Evolutionary conservation across 2,113 vertebrate genomes (phyloP).

Genomic region (Ptychochromis oligacanthus): DNA sequence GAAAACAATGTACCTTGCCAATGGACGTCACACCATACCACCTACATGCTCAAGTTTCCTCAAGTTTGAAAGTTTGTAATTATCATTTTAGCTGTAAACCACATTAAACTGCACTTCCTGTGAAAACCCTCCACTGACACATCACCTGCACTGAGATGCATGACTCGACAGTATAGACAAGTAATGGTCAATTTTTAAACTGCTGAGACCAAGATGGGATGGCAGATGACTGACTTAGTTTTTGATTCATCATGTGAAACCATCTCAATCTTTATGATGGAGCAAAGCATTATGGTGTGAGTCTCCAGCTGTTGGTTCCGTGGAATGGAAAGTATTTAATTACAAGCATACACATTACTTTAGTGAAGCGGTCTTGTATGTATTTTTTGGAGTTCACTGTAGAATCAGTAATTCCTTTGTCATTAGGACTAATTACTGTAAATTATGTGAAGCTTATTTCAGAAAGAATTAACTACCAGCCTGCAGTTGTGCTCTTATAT

Average conservation of each 20-base stretch:
- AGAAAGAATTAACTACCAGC: slow-evolving; percentile 13
- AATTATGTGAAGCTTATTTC: slow-evolving; percentile 9
- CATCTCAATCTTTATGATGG: background rate
- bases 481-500: background rate
- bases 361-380: slow-evolving; percentile 37
- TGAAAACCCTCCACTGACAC: slow-evolving; percentile 64
- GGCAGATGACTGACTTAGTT: background rate
- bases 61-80: slow-evolving; percentile 69
- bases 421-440: slow-evolving; percentile 31
- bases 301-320: slow-evolving; percentile 37
- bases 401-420: slow-evolving; percentile 39
- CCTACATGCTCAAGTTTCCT: slow-evolving; percentile 66
- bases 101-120: slow-evolving; percentile 56
- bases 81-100: slow-evolving; percentile 68
- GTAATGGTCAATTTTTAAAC: slow-evolving; percentile 36
- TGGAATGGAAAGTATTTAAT: slow-evolving; percentile 54
- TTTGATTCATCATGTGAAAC: slow-evolving; percentile 6
- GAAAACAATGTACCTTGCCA: slow-evolving; percentile 75
- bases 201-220: slow-evolving; percentile 6
- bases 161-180: background rate
- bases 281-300: background rate
- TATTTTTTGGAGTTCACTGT: slow-evolving; percentile 35
- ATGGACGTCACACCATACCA: slow-evolving; percentile 67
- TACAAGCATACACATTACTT: slow-evolving; percentile 25
- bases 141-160: slow-evolving; percentile 24